phyloP scores from a whole-genome alignment of 2,888 invertebrate genomes.

The Stenichneumon culpator region DNA sequence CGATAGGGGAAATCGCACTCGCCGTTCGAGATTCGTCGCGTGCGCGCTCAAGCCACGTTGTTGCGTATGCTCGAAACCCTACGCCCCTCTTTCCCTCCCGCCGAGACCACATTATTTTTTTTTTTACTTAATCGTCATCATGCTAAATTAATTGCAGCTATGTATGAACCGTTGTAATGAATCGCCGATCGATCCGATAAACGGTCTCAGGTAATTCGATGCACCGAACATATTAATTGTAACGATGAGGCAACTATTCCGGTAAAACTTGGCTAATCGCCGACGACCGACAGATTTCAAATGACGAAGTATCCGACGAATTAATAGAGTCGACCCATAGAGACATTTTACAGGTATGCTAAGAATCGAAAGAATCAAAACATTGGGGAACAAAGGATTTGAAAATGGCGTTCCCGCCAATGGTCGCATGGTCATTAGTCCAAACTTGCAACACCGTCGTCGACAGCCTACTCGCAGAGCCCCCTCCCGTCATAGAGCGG shows the following conservation, averaged over 20 bases:
- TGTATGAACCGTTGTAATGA: neutral
- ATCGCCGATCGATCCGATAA: neutral
- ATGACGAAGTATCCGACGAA: neutral
- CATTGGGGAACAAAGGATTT: neutral
- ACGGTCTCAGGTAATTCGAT: neutral
- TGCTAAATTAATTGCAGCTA: neutral
- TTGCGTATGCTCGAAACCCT: neutral
- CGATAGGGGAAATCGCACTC: slow-evolving; percentile 80
- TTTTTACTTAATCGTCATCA: neutral
- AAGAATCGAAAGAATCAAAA: neutral
- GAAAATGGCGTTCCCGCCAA: slow-evolving; percentile 9
- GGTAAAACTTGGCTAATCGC: no score
- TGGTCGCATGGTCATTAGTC: slow-evolving; percentile 8
- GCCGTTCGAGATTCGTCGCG: slow-evolving; percentile 79
- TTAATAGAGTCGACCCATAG: neutral
- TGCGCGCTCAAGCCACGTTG: slow-evolving; percentile 62
- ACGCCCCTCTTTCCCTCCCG: neutral
- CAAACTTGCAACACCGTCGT: slow-evolving; percentile 1
- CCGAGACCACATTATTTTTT: neutral
- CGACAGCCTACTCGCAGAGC: neutral
- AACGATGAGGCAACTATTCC: neutral
- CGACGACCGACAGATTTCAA: neutral
- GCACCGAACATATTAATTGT: neutral
- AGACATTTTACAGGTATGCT: neutral
- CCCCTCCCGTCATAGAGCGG: slow-evolving; percentile 11